Base-by-base conservation (phyloP, 2,888 invertebrate genomes). In the Alentia gelatinosa region DNA sequence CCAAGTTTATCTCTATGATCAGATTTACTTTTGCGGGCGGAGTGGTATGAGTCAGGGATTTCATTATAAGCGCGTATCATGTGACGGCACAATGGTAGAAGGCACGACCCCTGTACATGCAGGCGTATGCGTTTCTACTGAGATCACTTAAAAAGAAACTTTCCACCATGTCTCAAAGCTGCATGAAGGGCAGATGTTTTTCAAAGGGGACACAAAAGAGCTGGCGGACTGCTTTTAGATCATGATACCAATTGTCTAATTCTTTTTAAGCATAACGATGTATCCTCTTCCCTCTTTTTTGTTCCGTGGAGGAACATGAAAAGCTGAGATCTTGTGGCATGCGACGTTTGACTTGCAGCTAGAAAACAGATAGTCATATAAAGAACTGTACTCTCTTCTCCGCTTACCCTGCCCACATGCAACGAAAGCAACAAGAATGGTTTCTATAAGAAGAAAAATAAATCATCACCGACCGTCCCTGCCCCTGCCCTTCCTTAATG, bases 231-330 rank as follows among this genome's bases (percentile, higher is more conserved):
- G 79, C 79, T 79, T 35, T 39, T 1, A 37, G 35, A 79, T 79
- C 79, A 79, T 39, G 79, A 79, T 79, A 79, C 79, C 79, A 79
- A 79, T 79, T 79, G 79, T 79, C 79, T 79, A 79, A 79, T 79
- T 79, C 79, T 79, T 35, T 79, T 79, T 79, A 39, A 39, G 37
- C 26, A 39, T 79, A 79, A 79, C 79, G 39, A 79, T 35, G 79
- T 79, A 35, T 79, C 37, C 79, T 23, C 39, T 23, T 39, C 37
- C 37, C 35, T n/a, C n/a, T 35, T 19, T 79, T 39, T 19, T 79
- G 23, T 79, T 79, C 19, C 37, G n/a, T 39, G 79, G 79, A n/a
- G 39, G 23, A 79, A 79, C 37, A 79, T 79, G 79, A 79, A 79
- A 79, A 79, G 79, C 3, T 19, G 37, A 23, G 39, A 15, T 39